These are phyloP conservation scores for Lycophotia porphyrea DNA, from an alignment of 2,888 invertebrate genomes.

Conservation along the genomic window DNA sequence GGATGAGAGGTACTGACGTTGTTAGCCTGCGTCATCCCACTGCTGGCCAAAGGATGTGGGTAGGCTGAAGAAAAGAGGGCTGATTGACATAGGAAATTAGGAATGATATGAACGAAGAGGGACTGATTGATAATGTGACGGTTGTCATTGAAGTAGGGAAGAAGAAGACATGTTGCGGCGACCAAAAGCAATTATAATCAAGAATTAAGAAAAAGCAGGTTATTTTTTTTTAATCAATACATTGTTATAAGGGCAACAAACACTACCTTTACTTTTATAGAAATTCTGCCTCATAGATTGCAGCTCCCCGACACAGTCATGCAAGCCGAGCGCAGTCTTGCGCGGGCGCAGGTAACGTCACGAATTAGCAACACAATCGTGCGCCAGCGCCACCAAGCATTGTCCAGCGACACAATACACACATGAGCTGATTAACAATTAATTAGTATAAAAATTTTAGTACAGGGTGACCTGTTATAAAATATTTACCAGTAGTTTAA, in stretches of 20 bases:
- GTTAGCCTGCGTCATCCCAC: no score
- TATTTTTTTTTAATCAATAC: neutral
- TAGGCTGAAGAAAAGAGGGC: neutral
- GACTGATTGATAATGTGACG: neutral
- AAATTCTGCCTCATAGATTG: no score
- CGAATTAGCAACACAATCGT: slow-evolving; percentile 71
- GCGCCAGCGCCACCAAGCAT: slow-evolving; percentile 55
- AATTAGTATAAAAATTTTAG: neutral
- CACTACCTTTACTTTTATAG: no score
- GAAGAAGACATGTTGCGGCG: neutral
- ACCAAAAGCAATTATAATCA: neutral
- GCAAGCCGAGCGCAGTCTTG: slow-evolving; percentile 24
- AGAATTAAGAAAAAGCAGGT: neutral
- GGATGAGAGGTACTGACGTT: no score
- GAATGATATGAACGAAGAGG: neutral
- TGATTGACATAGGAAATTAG: neutral
- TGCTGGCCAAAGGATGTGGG: no score
- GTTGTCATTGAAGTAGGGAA: neutral
- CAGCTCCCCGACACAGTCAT: slow-evolving; percentile 6
- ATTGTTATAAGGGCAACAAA: neutral
- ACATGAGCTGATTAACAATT: slow-evolving; percentile 56
- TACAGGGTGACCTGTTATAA: slow-evolving; percentile 10
- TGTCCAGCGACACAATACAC: slow-evolving; percentile 58
- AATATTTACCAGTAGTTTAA: neutral
- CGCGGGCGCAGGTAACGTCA: slow-evolving; percentile 63